Evolutionary conservation across 2,113 vertebrate species (phyloP).

Genomic region (Pollachius pollachius): DNA sequence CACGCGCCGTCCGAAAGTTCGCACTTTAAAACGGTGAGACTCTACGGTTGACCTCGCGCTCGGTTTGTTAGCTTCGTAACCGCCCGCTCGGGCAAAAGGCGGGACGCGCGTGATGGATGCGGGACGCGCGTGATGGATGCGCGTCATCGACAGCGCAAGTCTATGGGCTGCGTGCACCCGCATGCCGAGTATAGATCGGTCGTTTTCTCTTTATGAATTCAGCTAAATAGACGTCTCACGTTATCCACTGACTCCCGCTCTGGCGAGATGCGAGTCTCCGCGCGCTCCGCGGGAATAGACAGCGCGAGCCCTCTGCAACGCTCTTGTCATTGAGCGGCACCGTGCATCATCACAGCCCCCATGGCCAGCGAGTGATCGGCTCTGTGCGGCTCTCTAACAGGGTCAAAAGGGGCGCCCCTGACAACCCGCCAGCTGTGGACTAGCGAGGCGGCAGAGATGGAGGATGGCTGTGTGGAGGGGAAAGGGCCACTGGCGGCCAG

Average conservation of each 20-base stretch:
- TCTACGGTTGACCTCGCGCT: slow-evolving; percentile 58
- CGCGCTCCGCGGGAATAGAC: slow-evolving; percentile 23
- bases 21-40: too few species aligned
- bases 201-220: too few species aligned
- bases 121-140: slow-evolving; percentile 29
- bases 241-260: slow-evolving; percentile 17
- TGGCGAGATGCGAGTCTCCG: slow-evolving; percentile 13
- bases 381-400: slow-evolving; percentile 37
- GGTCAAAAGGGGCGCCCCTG: slow-evolving; percentile 46
- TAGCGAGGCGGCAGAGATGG: slow-evolving; percentile 39
- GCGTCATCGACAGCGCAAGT: slow-evolving; percentile 26
- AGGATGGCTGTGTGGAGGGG: slow-evolving; percentile 54
- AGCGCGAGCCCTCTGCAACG: too few species aligned
- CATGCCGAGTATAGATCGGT: not conserved
- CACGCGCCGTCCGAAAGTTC: too few species aligned
- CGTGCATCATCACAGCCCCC: not conserved
- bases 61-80: slow-evolving; percentile 17
- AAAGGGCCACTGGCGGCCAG: slow-evolving; percentile 48
- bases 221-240: slow-evolving; percentile 33
- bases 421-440: slow-evolving; percentile 43
- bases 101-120: slow-evolving; percentile 28
- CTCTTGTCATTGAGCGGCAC: not conserved
- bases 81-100: not conserved
- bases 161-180: slow-evolving; percentile 1
- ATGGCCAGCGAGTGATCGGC: slow-evolving; percentile 36